Conservation (phyloP, 2,888 invertebrate species). For the Heterodera filipjevi region DNA sequence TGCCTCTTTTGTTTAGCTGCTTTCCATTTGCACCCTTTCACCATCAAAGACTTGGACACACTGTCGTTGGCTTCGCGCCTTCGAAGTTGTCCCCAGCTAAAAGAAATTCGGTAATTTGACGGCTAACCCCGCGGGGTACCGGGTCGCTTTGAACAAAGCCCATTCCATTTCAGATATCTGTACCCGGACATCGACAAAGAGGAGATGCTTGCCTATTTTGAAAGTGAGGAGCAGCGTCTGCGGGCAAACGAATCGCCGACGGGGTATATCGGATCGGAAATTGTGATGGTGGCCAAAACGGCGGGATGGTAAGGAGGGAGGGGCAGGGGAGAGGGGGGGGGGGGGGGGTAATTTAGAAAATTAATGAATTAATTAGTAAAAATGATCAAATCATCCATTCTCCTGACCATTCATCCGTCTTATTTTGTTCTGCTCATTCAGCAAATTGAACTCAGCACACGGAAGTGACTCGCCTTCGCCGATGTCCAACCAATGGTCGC, state of each 20-base stretch:
- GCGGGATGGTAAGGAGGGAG: conserved; percentile 41
- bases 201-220: conserved; percentile 62
- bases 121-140: too few species aligned
- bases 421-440: conserved; percentile 14
- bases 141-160: too few species aligned
- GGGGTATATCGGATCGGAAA: conserved; percentile 64
- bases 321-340: background rate
- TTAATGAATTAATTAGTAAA: background rate
- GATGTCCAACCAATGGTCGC: conserved; percentile 62
- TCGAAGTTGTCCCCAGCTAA: conserved; percentile 60
- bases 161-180: conserved; percentile 49
- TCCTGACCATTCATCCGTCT: too few species aligned
- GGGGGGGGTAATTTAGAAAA: background rate
- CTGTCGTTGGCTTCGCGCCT: conserved; percentile 62
- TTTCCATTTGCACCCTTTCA: conserved; percentile 65
- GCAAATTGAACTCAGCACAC: conserved; percentile 52
- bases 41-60: conserved; percentile 65
- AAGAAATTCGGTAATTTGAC: conserved; percentile 60
- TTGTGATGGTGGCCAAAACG: conserved; percentile 65
- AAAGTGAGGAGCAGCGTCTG: conserved; percentile 58
- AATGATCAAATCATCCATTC: background rate
- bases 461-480: conserved; percentile 64
- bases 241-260: conserved; percentile 53
- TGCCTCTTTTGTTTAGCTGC: conserved; percentile 52
- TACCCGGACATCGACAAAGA: conserved; percentile 64